These are phyloP conservation scores for Eupithecia centaureata DNA, from an alignment of 2,888 invertebrate species.

Conservation along the genomic window DNA sequence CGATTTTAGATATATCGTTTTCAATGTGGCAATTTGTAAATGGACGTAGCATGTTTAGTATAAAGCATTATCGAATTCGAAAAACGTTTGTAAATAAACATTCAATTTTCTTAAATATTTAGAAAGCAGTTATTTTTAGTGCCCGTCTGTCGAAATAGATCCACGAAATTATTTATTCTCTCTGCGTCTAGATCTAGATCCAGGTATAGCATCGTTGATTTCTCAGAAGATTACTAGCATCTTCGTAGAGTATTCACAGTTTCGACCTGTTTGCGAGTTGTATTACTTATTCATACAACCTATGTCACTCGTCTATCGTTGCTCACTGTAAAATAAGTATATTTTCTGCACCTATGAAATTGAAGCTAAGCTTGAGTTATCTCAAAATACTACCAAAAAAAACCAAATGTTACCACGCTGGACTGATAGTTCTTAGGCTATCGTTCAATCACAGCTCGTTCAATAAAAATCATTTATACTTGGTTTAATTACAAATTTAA, in stretches of 20 bases:
- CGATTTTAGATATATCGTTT: background rate
- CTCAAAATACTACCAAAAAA: too few species aligned
- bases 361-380: too few species aligned
- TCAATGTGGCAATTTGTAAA: background rate
- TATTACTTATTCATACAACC: conserved; percentile 62
- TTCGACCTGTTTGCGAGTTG: conserved; percentile 49
- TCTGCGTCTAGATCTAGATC: background rate
- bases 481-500: too few species aligned
- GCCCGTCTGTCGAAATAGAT: background rate
- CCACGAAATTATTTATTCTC: background rate
- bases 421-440: too few species aligned
- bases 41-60: too few species aligned
- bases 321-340: conserved; percentile 13
- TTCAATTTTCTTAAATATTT: background rate
- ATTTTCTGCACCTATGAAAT: background rate
- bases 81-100: background rate
- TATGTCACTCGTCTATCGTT: conserved; percentile 46
- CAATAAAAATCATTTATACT: too few species aligned
- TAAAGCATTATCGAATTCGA: background rate
- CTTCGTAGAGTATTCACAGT: conserved; percentile 17
- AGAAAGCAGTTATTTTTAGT: background rate
- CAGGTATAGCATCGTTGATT: conserved; percentile 4
- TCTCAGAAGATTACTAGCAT: conserved; percentile 16
- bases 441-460: too few species aligned
- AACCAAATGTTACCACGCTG: too few species aligned